Base-by-base conservation (phyloP, 2,797 vertebrate genomes). In the Hybognathus amarus region DNA sequence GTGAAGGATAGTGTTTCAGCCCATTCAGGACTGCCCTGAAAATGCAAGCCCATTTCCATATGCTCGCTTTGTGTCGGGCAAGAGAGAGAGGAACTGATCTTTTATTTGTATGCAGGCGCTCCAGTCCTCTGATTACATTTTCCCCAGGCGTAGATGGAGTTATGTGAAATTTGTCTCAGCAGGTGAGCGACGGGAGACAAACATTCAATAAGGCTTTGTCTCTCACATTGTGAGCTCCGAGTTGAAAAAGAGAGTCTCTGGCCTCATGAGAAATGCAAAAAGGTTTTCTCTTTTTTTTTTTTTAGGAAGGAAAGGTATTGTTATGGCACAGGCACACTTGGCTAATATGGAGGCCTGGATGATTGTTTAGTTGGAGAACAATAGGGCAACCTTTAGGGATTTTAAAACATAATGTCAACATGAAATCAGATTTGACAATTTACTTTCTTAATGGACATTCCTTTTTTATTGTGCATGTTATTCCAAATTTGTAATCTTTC, bases 161-260 rank as follows among this genome's bases (percentile, higher is more conserved):
- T 85, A 56, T 76, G 74, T 82, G 84, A 86, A 83, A 84, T 87
- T 83, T 82, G 66, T 84, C 73, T 78, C 38, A 36, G 84, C 78
- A 77, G 66, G 80, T 61, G 77, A 80, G 40, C 73, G 22, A 82
- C 56, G 24, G 52, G 56, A 86, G 82, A 79, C 69, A 74, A 87
- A 82, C 52, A 73, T 78, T 87, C 59, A 87, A 87, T 80, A 83
- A 86, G 69, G 84, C 85, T 83, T 85, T 86, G 85, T 80, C 77
- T 77, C 66, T 83, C 80, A 52, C 56, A 82, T 78, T 71, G 71
- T 45, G 27, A 45, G 54, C 82, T 36, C 69, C 18, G 12, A 42
- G 75, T 63, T 0, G 70, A 83, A 56, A 64, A n/a, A 64, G 27
- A 56, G 67, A 18, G 22, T 66, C 47, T 52, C 24, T 73, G 67